Conservation (phyloP, 2,113 vertebrate genomes). For the Cottus gobio region DNA sequence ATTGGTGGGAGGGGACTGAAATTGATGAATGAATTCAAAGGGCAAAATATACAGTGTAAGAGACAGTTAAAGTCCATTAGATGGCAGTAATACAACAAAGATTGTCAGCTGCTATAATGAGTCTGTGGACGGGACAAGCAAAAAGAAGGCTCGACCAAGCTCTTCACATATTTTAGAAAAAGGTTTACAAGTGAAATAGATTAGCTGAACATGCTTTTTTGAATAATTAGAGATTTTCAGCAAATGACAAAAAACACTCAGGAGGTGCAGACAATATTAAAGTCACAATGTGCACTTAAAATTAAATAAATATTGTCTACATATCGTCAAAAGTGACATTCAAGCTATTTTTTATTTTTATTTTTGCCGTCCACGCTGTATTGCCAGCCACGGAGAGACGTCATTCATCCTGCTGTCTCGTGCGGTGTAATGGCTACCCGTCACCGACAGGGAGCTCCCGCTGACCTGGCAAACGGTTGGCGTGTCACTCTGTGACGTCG, state of each 20-base stretch:
- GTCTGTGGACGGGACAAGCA: background rate
- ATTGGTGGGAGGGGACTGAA: background rate
- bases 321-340: too few species aligned
- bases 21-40: background rate
- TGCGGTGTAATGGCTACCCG: background rate
- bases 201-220: background rate
- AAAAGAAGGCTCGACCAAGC: background rate
- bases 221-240: background rate
- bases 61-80: slow-evolving; percentile 12
- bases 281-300: background rate
- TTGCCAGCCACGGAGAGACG: background rate
- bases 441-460: slow-evolving; percentile 37
- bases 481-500: background rate
- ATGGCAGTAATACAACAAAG: slow-evolving; percentile 13
- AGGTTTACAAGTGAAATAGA: background rate
- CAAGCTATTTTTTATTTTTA: too few species aligned
- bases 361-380: too few species aligned
- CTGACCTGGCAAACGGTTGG: accelerated
- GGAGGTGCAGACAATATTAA: background rate
- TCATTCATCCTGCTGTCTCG: background rate
- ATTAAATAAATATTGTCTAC: background rate
- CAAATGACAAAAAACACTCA: background rate
- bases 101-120: background rate
- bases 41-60: background rate
- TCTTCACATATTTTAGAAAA: background rate